Evolutionary conservation across 1,140 invertebrate species (phyloP), one percentile per base, ranked within the genome.

Genomic region (Ostrea denselamellosa): DNA sequence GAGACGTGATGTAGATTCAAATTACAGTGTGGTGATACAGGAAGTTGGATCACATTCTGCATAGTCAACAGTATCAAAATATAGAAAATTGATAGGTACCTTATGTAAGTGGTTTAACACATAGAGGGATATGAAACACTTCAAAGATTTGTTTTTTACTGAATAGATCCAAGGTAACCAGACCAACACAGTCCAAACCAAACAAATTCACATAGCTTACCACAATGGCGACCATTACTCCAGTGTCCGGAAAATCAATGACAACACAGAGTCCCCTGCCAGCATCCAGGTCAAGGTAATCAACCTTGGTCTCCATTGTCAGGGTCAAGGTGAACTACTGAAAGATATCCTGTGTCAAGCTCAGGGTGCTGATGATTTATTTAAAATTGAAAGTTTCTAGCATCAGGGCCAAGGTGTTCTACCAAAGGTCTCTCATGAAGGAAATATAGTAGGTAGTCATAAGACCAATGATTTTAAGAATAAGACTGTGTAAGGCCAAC

Each of bases 141-240:
- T 19, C 8, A 10, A 25, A 81, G 12, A 25, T 81, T 34, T 34
- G n/a, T 25, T 25, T 81, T 83, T 52, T 83, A 9, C 91, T 52
- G 85, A 25, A 54, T 62, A 94, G 93, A 94, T 94, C 10, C 92
- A 92, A 28, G 93, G 94, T 19, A 85, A 86, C 19, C 25, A 85
- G 28, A 87, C 34, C 3, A 54, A n/a, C 28, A 89, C 85, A 34
- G 82, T 83, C 12, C 91, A 92, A 28, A 83, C 89, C 44, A 89
- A 90, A 81, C 94, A 96, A 90, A 90, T 96, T 25, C 95, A 96
- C 91, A 95, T 96, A 52, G 94, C 95, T 12, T 96, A 96, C 91
- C 96, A 96, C 89, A 96, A 96, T 91, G 95, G 95, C 12, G 95
- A 96, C 90, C 95, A 96, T 90, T 96, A 96, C 90, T 95, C 95